Evolutionary conservation across 2,797 vertebrate genomes (phyloP).

Genomic region (Lagocephalus sceleratus): DNA sequence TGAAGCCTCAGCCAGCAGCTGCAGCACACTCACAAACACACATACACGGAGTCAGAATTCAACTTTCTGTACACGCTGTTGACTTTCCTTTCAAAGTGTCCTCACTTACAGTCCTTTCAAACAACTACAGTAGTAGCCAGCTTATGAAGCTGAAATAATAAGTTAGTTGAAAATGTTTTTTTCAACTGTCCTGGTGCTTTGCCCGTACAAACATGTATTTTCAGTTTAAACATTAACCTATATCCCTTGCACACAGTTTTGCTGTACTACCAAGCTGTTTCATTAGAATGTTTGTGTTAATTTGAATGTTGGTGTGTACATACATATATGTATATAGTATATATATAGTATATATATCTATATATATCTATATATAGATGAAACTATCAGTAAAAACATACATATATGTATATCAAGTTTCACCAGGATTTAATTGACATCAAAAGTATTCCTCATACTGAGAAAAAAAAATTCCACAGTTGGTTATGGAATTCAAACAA

Average conservation of each 20-base stretch:
- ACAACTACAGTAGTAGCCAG: slow-evolving; percentile 31
- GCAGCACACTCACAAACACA: not conserved
- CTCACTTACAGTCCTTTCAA: slow-evolving; percentile 32
- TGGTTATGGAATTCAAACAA: not conserved
- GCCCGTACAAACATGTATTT: too few species aligned
- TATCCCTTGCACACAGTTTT: slow-evolving; percentile 1
- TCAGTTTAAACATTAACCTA: slow-evolving; percentile 35
- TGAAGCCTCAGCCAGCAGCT: not conserved
- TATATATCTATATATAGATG: too few species aligned
- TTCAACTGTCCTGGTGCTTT: too few species aligned
- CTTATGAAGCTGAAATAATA: slow-evolving; percentile 5
- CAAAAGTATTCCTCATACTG: not conserved
- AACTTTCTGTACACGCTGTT: not conserved
- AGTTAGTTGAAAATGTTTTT: too few species aligned
- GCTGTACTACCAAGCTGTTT: slow-evolving; percentile 2
- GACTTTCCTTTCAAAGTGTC: slow-evolving; percentile 1
- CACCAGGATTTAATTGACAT: too few species aligned
- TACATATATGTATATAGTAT: too few species aligned
- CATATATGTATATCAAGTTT: too few species aligned
- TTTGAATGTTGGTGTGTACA: too few species aligned
- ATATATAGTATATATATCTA: too few species aligned
- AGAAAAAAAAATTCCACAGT: not conserved
- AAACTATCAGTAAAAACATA: too few species aligned
- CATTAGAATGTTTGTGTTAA: not conserved
- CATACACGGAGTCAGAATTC: not conserved